A percentile compares a stretch with the other conserved stretches of the same genome.
phyloP scores from a whole-genome alignment of 2,797 vertebrate species.

The Astyanax mexicanus region DNA sequence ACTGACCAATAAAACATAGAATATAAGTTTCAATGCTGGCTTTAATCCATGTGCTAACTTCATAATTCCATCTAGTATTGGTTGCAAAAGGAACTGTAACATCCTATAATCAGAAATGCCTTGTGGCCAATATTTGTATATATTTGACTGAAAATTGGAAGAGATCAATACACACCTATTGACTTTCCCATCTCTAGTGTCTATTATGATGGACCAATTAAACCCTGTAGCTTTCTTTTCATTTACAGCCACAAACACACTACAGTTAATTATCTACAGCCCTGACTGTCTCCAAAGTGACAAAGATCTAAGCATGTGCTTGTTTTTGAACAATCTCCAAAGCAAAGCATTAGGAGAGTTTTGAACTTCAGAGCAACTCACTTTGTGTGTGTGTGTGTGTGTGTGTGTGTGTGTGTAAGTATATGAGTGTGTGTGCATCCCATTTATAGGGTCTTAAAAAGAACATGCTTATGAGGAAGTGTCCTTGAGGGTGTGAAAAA shows the following conservation, averaged over 20 bases:
- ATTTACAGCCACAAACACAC: slow-evolving; percentile 22
- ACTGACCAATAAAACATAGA: too few relatives aligned
- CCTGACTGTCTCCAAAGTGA: not conserved
- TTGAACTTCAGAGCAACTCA: not conserved
- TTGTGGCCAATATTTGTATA: too few relatives aligned
- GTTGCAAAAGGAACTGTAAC: too few relatives aligned
- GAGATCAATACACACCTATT: too few relatives aligned
- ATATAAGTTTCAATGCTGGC: too few relatives aligned
- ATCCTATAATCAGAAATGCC: too few relatives aligned
- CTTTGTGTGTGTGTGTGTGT: not conserved
- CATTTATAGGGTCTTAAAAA: slow-evolving; percentile 4
- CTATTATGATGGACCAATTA: slow-evolving; percentile 76
- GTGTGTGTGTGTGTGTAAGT: too few relatives aligned
- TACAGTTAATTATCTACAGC: slow-evolving; percentile 22
- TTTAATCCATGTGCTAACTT: too few relatives aligned
- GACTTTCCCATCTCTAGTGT: too few relatives aligned
- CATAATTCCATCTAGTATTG: too few relatives aligned
- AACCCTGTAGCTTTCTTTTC: slow-evolving; percentile 50
- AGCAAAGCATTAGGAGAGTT: not conserved
- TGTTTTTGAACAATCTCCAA: not conserved
- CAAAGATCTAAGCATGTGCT: not conserved
- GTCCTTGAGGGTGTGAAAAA: slow-evolving; percentile 5
- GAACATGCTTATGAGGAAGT: not conserved
- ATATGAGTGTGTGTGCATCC: not conserved
- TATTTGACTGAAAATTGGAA: too few relatives aligned